A percentile compares a stretch with the other conserved stretches of the same genome.
These are phyloP conservation scores for Drosophila macrospina DNA, from an alignment of 2,888 invertebrate genomes.

Conservation along the genomic window DNA sequence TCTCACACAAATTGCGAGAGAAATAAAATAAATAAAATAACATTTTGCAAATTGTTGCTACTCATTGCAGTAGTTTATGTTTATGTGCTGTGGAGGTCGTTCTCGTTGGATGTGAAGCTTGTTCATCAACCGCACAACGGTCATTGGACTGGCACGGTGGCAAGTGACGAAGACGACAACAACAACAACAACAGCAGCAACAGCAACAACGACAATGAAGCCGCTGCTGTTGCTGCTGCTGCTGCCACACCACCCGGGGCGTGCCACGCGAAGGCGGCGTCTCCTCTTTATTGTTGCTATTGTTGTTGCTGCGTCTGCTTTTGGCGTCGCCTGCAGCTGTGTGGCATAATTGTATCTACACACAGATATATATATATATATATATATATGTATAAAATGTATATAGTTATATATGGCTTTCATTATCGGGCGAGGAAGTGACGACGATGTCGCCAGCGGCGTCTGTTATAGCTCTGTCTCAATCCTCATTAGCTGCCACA, in stretches of 20 bases:
- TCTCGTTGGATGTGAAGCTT: conserved; percentile 58
- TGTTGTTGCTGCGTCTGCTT: conserved; percentile 32
- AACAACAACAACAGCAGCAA: no score
- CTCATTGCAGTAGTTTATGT: conserved; percentile 35
- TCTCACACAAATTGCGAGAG: conserved; percentile 28
- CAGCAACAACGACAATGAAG: no score
- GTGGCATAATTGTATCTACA: conserved; percentile 45
- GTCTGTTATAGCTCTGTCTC: conserved; percentile 36
- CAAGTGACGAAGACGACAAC: conserved; percentile 23
- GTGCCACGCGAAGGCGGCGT: conserved; percentile 68
- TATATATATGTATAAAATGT: neutral
- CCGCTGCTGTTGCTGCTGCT: no score
- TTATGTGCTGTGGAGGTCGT: conserved; percentile 74
- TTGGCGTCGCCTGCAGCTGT: conserved; percentile 59
- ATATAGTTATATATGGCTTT: conserved; percentile 31
- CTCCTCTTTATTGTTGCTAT: conserved; percentile 26
- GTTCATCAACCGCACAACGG: conserved; percentile 67
- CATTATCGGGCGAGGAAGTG: conserved; percentile 74
- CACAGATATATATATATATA: conserved; percentile 14
- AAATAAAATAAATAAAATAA: conserved; percentile 30
- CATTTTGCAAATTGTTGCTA: conserved; percentile 41
- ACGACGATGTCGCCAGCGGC: conserved; percentile 61
- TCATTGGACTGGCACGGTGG: conserved; percentile 73
- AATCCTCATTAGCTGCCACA: conserved; percentile 15
- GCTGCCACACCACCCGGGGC: conserved; percentile 61